Evolutionary conservation across 2,797 vertebrate genomes (phyloP).

Genomic region (Xerus rutilus): DNA sequence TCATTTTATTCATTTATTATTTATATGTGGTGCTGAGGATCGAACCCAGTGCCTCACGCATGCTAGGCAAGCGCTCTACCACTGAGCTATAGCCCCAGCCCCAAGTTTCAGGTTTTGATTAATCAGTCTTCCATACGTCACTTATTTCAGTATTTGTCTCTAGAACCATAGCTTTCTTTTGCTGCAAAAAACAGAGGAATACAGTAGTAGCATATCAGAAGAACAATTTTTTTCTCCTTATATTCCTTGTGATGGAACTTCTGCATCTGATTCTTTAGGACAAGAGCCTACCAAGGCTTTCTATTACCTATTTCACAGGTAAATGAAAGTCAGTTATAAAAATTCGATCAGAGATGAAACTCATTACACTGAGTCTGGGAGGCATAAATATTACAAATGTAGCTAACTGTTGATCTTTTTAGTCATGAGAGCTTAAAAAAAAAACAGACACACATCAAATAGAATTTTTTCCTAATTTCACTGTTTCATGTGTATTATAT

Average conservation of each 20-base stretch:
- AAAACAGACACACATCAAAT: slow-evolving; percentile 78
- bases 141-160: slow-evolving; percentile 26
- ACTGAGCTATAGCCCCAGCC: too few relatives aligned
- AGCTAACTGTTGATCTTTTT: slow-evolving; percentile 82
- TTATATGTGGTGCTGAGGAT: too few relatives aligned
- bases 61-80: too few relatives aligned
- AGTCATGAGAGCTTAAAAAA: slow-evolving; percentile 76
- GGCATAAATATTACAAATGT: slow-evolving; percentile 83
- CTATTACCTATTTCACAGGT: slow-evolving; percentile 77
- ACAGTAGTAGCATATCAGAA: not conserved
- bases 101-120: slow-evolving; percentile 63
- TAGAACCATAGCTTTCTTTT: slow-evolving; percentile 19
- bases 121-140: slow-evolving; percentile 18
- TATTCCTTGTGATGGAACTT: slow-evolving; percentile 34
- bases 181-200: slow-evolving; percentile 39
- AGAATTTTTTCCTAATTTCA: slow-evolving; percentile 78
- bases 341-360: slow-evolving; percentile 81
- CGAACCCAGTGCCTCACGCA: too few relatives aligned
- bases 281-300: slow-evolving; percentile 63
- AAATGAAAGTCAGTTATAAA: slow-evolving; percentile 84
- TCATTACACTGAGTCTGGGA: slow-evolving; percentile 80
- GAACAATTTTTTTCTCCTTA: not conserved
- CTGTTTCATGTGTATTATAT: slow-evolving; percentile 78
- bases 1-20: too few relatives aligned
- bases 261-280: slow-evolving; percentile 66